Evolutionary conservation across 2,797 vertebrate genomes (phyloP), one percentile per base, ranked within the genome.

Genomic region (Natrix natrix): DNA sequence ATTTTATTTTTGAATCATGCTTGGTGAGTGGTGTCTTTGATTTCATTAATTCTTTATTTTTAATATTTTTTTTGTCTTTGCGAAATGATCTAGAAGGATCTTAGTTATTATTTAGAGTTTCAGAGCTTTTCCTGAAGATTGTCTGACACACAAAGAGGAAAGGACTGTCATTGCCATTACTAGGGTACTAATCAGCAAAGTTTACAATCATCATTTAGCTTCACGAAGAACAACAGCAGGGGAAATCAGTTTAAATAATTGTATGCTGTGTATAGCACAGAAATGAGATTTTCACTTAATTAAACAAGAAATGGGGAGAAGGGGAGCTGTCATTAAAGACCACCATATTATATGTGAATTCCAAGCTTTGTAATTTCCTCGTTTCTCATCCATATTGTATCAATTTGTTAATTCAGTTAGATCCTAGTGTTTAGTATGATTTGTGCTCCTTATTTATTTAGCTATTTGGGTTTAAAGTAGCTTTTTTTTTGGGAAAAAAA

Each of bases 391-490:
- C 94, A 96, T 97, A 94, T 98, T 98, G 98, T 98, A 96, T 98
- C 94, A 98, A 97, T 97, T 97, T 97, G 97, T 98, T 97, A 95
- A 93, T 98, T 98, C 97, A 92, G 95, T 97, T 97, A 97, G 97
- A 97, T 97, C 96, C 92, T 98, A 97, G 98, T 98, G 98, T 98
- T 98, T 98, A 98, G 98, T 98, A 97, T 97, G 97, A 98, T 97
- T 98, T 98, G 97, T 98, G 97, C 98, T 98, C 97, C 97, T 97
- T 98, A 99, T 99, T 99, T 99, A 99, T 99, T 99, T 98, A 98
- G 98, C 98, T 91, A 97, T 97, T 22, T 97, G 97, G 97, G 97
- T 98, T 98, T 98, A 97, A 97, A 97, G 97, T 95, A 96, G 97
- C 98, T 96, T 55, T 57, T 28, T 91, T 63, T 59, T 59, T 20